Evolutionary conservation across 2,797 vertebrate genomes (phyloP).

Genomic region (Babyrousa celebensis): DNA sequence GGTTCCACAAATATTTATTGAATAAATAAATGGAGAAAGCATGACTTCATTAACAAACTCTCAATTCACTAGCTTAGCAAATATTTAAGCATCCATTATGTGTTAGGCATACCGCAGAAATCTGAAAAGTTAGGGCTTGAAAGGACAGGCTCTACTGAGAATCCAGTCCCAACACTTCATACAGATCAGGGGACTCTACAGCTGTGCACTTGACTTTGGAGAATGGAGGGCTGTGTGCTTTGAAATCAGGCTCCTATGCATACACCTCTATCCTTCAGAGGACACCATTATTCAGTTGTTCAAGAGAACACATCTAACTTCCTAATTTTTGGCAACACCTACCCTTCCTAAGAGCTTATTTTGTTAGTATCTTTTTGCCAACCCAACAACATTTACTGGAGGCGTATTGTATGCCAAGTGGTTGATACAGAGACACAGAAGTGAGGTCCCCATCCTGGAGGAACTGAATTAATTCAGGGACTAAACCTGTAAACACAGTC

Average conservation of each 20-base stretch:
- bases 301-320: background rate
- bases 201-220: background rate
- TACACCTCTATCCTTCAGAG: background rate
- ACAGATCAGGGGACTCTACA: background rate
- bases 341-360: slow-evolving; percentile 27
- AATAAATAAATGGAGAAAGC: slow-evolving; percentile 36
- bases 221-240: background rate
- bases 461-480: background rate
- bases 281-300: background rate
- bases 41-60: slow-evolving; percentile 5
- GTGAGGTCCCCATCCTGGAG: background rate
- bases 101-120: background rate
- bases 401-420: background rate
- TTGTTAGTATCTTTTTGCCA: background rate
- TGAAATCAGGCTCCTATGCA: background rate
- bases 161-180: background rate
- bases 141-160: background rate
- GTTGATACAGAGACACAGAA: background rate
- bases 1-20: background rate
- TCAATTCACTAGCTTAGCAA: slow-evolving; percentile 31
- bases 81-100: background rate
- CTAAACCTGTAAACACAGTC: background rate
- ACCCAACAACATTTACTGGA: background rate
- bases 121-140: slow-evolving; percentile 16
- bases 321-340: background rate